Percentiles rank a stretch among this genome's conserved stretches.
These are phyloP conservation scores for Branchipolynoe longqiensis DNA, from an alignment of 2,888 invertebrate species.

Conservation along the genomic window DNA sequence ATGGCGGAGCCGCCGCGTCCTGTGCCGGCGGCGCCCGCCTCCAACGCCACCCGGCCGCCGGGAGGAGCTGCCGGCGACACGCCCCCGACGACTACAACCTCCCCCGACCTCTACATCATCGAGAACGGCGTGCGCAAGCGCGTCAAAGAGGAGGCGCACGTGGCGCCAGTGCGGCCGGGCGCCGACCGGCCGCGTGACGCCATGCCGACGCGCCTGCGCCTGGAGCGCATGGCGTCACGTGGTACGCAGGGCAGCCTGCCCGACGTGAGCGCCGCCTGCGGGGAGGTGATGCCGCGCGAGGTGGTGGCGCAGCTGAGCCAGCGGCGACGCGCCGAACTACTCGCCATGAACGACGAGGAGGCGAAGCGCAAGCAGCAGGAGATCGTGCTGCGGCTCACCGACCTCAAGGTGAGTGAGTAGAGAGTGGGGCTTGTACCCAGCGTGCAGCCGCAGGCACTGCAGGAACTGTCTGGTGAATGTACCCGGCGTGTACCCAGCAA, in stretches of 20 bases:
- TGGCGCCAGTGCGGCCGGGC: constrained; percentile 51
- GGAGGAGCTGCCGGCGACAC: background rate
- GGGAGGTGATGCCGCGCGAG: constrained; percentile 93
- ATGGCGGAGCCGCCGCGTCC: constrained; percentile 67
- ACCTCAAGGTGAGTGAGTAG: constrained; percentile 80
- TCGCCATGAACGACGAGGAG: constrained; percentile 89
- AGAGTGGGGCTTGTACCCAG: too few relatives aligned
- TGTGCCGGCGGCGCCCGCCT: constrained; percentile 5
- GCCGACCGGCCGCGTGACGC: constrained; percentile 81
- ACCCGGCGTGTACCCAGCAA: too few relatives aligned
- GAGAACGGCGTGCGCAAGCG: constrained; percentile 81
- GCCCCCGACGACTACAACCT: constrained; percentile 72
- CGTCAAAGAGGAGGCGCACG: constrained; percentile 75
- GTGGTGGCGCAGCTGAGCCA: constrained; percentile 97
- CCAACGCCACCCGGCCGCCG: constrained; percentile 23
- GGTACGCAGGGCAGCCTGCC: constrained; percentile 91
- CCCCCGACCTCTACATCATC: constrained; percentile 79
- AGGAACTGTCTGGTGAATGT: too few relatives aligned
- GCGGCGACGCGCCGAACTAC: constrained; percentile 95
- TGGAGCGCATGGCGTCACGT: constrained; percentile 81
- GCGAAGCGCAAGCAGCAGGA: constrained; percentile 79
- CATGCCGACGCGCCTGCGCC: constrained; percentile 87
- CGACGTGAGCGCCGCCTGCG: constrained; percentile 85
- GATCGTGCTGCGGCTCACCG: constrained; percentile 79
- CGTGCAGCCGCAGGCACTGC: too few relatives aligned